Conservation (phyloP, 2,888 invertebrate species). For the Chymomyza fuscimana region DNA sequence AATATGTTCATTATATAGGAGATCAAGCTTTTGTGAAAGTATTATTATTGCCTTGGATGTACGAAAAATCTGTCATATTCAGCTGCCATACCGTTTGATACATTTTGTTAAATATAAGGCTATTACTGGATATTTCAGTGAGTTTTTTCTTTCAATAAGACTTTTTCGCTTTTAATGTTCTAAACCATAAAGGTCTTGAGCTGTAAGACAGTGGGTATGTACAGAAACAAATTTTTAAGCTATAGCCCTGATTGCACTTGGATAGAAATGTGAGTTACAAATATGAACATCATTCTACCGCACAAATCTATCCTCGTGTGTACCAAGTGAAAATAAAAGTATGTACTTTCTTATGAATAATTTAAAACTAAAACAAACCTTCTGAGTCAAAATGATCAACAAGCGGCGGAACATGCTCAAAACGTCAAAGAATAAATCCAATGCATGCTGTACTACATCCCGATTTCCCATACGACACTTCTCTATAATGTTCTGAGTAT, state of each 20-base stretch:
- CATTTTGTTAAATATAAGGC: constrained; percentile 20
- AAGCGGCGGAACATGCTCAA: constrained; percentile 95
- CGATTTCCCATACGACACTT: constrained; percentile 93
- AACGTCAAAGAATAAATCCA: constrained; percentile 97
- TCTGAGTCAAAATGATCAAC: constrained; percentile 93
- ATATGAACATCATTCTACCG: too few species aligned
- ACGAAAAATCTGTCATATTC: constrained; percentile 21
- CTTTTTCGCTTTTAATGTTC: background rate
- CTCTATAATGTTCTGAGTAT: constrained; percentile 98
- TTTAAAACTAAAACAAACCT: constrained; percentile 82
- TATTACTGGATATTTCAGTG: constrained; percentile 23
- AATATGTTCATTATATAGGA: background rate
- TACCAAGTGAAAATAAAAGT: background rate
- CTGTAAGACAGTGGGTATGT: constrained; percentile 34
- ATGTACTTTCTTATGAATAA: background rate
- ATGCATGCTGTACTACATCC: constrained; percentile 94
- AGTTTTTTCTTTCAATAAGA: constrained; percentile 14
- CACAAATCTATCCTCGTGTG: background rate
- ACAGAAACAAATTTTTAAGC: background rate
- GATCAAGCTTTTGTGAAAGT: constrained; percentile 60
- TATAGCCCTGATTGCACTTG: background rate
- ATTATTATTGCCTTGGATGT: constrained; percentile 65
- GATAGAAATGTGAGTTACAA: background rate
- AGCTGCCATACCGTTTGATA: constrained; percentile 53
- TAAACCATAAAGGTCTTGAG: constrained; percentile 67